Base-by-base conservation (phyloP, 2,888 invertebrate genomes). In the Drepana falcataria region DNA sequence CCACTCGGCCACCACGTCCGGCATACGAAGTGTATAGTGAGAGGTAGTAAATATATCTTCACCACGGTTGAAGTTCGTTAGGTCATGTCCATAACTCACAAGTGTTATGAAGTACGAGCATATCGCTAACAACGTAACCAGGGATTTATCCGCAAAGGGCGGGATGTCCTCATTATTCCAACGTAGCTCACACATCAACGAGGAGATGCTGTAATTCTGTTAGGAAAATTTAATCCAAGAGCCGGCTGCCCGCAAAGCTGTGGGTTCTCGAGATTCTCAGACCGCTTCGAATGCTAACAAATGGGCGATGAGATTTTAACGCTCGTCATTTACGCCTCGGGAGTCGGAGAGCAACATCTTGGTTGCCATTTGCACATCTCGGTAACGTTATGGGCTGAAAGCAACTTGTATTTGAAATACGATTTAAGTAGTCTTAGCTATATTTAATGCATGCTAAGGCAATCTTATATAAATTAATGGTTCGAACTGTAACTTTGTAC, bases 171-270 rank as follows among this genome's bases (percentile, higher is more conserved):
- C 56, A 52, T 62, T 63, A 62, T 63, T 63, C 59, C 56, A 56
- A 56, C 52, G 59, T 56, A 57, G 62, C 52, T 58, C 65, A 69
- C 72, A 71, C 73, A 73, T 74, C 71, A 71, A 63, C 69, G 58
- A 66, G 65, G 61, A 73, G 68, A 60, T 71, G 64, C 64, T 62
- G 72, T 84, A 84, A 87, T 81, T 76, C 66, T 60, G 80, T 86
- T 87, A 86, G 62, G 79, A 76, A 81, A 83, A 84, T 85, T 79
- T 78, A 81, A 85, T 82, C 73, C 71, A 51, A 66, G 63, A 64
- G 68, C 65, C 70, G 72, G 64, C 61, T 64, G 59, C 64, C 77
- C 73, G 65, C 77, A 75, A 66, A 62, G 64, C 70, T 79, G 81
- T 70, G 80, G 81, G 69, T 4, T 37, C 37, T n/a, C n/a, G n/a